Evolutionary conservation across 2,888 invertebrate species (phyloP), one percentile per base, ranked within the genome.

Genomic region (Drosophila neoperkinsi): DNA sequence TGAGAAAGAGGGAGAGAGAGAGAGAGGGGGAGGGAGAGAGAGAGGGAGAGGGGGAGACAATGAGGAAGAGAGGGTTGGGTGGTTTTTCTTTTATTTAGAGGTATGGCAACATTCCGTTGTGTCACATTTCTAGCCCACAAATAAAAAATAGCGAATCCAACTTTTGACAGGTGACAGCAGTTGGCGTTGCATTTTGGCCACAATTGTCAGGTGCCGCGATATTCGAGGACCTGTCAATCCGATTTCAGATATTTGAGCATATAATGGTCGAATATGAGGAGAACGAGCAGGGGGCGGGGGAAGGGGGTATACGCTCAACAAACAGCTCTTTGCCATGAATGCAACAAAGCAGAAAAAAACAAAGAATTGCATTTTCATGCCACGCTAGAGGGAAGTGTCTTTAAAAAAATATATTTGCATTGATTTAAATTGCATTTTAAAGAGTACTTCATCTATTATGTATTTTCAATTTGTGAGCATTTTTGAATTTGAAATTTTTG

Each of bases 131-230:
- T 83, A 83, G 82, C 74, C 71, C 77, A 73, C 74, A 77, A 74
- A 77, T 55, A 75, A 41, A 63, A 62, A 53, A 62, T 63, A 74
- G 63, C 71, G 78, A 72, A 79, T 77, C 72, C 76, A 86, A 86
- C 78, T 84, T 86, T 80, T 80, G 88, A 84, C 82, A 81, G 62
- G 36, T 86, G 87, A 82, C 86, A 89, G 86, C 76, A 66, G 84
- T 73, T 83, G 81, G 84, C 79, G 81, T 78, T 82, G 88, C 84
- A 86, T 86, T 88, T 88, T 76, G 78, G 79, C 84, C 81, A 77
- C 86, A 86, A 86, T 88, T 88, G 85, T 86, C 88, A 88, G 86
- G 83, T 82, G 88, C 80, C 84, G 85, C 85, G 85, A 88, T 84
- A 84, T 88, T 84, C 80, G 80, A 88, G 76, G 75, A 82, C 71